phyloP scores from a whole-genome alignment of 2,113 vertebrate species.

The Chinchilla lanigera region DNA sequence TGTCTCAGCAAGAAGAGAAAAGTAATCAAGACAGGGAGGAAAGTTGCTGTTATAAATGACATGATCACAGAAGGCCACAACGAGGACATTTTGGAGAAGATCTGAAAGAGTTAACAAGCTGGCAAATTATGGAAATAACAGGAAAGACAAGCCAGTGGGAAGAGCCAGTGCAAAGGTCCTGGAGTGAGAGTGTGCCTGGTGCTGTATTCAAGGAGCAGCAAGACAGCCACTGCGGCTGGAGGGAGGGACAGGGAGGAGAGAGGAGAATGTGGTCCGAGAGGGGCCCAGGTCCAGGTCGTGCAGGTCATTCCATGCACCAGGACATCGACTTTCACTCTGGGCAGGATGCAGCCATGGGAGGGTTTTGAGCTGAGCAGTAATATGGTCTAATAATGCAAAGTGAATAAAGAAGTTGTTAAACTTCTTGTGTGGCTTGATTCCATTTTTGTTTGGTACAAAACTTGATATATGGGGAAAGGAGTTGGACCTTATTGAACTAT shows the following conservation, averaged over 20 bases:
- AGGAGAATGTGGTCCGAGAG: neutral
- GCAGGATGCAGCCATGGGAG: neutral
- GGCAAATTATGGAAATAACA: neutral
- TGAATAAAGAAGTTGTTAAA: neutral
- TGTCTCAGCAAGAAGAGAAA: too few relatives aligned
- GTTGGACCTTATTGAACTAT: neutral
- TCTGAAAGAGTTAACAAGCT: neutral
- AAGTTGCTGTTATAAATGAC: neutral
- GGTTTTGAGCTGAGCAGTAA: neutral
- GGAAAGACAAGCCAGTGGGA: neutral
- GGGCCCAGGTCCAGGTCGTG: neutral
- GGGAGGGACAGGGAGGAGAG: neutral
- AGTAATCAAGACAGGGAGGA: too few relatives aligned
- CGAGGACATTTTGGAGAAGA: neutral
- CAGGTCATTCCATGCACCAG: neutral
- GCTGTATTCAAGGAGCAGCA: neutral
- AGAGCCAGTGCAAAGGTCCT: neutral
- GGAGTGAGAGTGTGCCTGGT: neutral
- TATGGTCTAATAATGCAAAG: neutral
- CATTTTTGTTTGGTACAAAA: neutral
- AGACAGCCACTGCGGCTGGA: neutral
- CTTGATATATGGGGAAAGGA: too few relatives aligned
- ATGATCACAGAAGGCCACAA: neutral
- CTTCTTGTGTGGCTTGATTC: neutral
- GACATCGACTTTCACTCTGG: neutral